Evolutionary conservation across 1,140 invertebrate species (phyloP).

Genomic region (Colletes latitarsis): DNA sequence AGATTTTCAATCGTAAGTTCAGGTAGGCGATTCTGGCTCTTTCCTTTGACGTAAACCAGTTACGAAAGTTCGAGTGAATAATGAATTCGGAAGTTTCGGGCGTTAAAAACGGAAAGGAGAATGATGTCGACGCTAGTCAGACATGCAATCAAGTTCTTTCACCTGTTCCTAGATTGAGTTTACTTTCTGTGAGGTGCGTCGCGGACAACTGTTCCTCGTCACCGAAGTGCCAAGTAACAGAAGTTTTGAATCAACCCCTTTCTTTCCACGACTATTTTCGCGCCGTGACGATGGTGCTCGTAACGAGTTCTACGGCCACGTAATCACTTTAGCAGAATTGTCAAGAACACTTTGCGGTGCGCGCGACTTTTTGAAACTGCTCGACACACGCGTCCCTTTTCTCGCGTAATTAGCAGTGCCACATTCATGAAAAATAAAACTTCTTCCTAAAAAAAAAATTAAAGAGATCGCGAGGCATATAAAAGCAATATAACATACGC

Average conservation of each 20-base stretch:
- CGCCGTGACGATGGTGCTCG: conserved; percentile 13
- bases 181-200: conserved; percentile 21
- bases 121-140: background rate
- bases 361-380: background rate
- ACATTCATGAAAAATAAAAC: too few relatives aligned
- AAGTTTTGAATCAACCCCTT: conserved; percentile 54
- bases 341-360: conserved; percentile 24
- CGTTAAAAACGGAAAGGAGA: background rate
- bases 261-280: conserved; percentile 34
- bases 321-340: conserved; percentile 38
- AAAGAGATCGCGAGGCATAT: too few relatives aligned
- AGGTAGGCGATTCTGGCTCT: too few relatives aligned
- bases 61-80: background rate
- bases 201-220: conserved; percentile 16
- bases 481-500: too few relatives aligned
- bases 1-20: too few relatives aligned
- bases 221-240: background rate
- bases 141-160: conserved; percentile 33
- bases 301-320: conserved; percentile 29
- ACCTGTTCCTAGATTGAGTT: conserved; percentile 29
- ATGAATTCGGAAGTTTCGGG: background rate
- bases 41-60: background rate
- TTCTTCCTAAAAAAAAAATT: too few relatives aligned
- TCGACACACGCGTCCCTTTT: background rate
- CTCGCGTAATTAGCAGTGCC: background rate